Base-by-base conservation (phyloP, 2,888 invertebrate species). In the Enoplolaimus lenunculus region DNA sequence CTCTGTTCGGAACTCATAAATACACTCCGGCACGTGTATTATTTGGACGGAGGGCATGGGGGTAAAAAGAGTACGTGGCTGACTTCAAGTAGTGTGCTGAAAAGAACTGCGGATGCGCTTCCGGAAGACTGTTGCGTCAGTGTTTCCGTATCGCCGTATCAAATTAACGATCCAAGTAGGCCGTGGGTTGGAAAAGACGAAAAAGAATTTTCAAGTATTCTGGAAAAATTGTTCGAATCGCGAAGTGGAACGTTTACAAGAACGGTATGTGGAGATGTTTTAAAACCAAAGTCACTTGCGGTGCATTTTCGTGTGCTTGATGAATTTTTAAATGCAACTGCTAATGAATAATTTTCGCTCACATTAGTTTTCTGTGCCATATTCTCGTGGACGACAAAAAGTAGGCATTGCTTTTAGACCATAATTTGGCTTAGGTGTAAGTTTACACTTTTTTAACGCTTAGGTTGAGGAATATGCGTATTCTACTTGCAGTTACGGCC, bases 21-120 rank as follows among this genome's bases (percentile, higher is more conserved):
- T 86, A 0, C 81, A 87, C 60, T 86, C 87, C 68, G 86, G 87
- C 86, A 86, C 74, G 89, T 93, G 87, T 90, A 88, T 82, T 93
- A 91, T 91, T 81, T 93, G 77, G 92, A 93, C 82, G 91, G 91
- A 1, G 92, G 92, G 0, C 92, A 93, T 82, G 87, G 88, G n/a
- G 93, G 92, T 26, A 87, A 87, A 0, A 88, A 88, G 80, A 88
- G 90, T 81, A 90, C 91, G 30, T 93, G 92, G 90, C 87, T 92
- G 75, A 90, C 90, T 0, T 86, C 90, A 1, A 83, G 87, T 74
- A 85, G 86, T 69, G 84, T 90, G 57, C 84, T 93, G 34, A 86
- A 88, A 80, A 87, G 88, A 0, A 85, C 92, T 69, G 86, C 88
- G 1, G n/a, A n/a, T n/a, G 84, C 87, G 77, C 85, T 71, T 16